Conservation (phyloP, 2,113 vertebrate genomes). For the Crotalus horridus region DNA sequence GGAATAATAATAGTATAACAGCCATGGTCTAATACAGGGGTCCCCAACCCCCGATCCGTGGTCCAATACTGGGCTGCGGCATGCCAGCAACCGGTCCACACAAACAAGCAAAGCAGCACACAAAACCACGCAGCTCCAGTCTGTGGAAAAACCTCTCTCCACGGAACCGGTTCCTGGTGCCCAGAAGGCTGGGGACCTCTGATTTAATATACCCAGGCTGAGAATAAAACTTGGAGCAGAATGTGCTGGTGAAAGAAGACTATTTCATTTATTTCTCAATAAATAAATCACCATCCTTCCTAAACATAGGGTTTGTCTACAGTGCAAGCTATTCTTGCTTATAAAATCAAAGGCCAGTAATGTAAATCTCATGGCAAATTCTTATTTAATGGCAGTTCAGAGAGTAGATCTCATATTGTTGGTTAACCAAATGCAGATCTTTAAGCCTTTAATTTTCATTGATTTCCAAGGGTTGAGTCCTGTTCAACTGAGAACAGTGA, state of each 20-base stretch:
- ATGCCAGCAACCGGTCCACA: too few species aligned
- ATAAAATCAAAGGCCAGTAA: not conserved
- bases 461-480: constrained; percentile 85
- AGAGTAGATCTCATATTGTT: not conserved
- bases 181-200: too few species aligned
- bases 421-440: not conserved
- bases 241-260: not conserved
- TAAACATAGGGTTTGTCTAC: not conserved
- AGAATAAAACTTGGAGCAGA: not conserved
- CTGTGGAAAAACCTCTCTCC: too few species aligned
- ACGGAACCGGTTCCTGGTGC: too few species aligned
- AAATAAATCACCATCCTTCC: not conserved
- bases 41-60: too few species aligned
- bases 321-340: not conserved
- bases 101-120: too few species aligned
- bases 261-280: not conserved
- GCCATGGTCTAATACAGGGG: not conserved
- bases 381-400: not conserved
- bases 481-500: constrained; percentile 95
- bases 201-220: not conserved
- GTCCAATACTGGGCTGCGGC: too few species aligned
- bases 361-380: not conserved
- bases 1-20: not conserved
- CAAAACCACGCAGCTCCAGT: too few species aligned
- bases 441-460: constrained; percentile 22